A percentile compares a stretch with the other conserved stretches of the same genome.
Evolutionary conservation across 2,888 invertebrate genomes (phyloP).

Genomic region (Andrena flavipes): DNA sequence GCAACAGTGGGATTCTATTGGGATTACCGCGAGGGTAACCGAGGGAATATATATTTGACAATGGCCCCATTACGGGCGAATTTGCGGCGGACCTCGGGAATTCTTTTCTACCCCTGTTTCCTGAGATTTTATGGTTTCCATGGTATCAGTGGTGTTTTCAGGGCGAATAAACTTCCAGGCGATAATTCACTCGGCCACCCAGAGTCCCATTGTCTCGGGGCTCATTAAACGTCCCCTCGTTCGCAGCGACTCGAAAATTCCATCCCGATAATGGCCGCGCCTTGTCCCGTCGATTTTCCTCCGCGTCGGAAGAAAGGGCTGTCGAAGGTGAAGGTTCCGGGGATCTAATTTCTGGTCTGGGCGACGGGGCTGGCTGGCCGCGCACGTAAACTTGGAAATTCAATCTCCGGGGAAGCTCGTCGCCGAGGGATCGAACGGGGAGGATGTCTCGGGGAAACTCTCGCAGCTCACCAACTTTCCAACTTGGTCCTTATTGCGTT

Average conservation of each 20-base stretch:
- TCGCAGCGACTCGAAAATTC: constrained; percentile 37
- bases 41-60: no score
- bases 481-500: constrained; percentile 10
- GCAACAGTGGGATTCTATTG: no score
- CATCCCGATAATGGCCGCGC: constrained; percentile 35
- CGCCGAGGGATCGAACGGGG: constrained; percentile 18
- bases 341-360: constrained; percentile 34
- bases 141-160: no score
- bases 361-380: neutral
- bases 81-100: no score
- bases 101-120: no score
- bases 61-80: no score
- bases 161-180: constrained; percentile 5
- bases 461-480: constrained; percentile 15
- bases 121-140: no score
- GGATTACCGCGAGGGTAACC: no score
- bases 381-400: constrained; percentile 52
- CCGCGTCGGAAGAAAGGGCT: constrained; percentile 9
- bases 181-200: neutral
- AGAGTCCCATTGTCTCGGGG: constrained; percentile 10
- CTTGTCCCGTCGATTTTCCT: constrained; percentile 10
- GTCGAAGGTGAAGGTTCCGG: constrained; percentile 37
- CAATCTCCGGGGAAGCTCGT: constrained; percentile 39
- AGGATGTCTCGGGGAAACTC: constrained; percentile 1
- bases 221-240: constrained; percentile 28